Evolutionary conservation across 2,888 invertebrate species (phyloP), one percentile per base, ranked within the genome.

Genomic region (Xestia rhomboidea): DNA sequence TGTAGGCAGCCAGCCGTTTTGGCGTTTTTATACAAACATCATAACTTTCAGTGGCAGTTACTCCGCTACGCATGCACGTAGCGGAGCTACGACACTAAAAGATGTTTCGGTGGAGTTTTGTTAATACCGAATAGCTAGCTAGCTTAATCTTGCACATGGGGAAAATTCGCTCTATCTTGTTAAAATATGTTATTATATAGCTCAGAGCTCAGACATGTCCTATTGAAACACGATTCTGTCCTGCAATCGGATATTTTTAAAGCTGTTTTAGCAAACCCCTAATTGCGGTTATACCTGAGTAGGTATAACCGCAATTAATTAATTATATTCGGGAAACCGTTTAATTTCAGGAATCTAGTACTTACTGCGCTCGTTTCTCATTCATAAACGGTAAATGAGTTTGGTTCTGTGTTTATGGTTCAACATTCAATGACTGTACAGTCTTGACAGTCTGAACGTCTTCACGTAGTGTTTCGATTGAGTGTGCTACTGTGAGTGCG

Each of bases 391-490:
- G 11, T 41, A 41, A 41, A 21, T 46, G 24, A 51, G 27, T 27
- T 27, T 15, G 57, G 64, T 13, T 63, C 34, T 34, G 13, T 68
- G 0, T 24, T 11, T 21, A n/a, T 10, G n/a, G 13, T 30, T 44
- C 30, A 30, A 49, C 8, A 38, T 76, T 76, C n/a, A 66, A 76
- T 21, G 15, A 24, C 34, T 66, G 18, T 13, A 30, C 30, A 15
- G 44, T 51, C 34, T 73, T n/a, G 64, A 27, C 18, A 66, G 69
- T 78, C 60, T 73, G 72, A 11, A 10, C 18, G 24, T 27, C 4
- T 63, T 24, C 38, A 13, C 13, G 8, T 6, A 24, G 2, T 46
- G 60, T 41, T 41, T 13, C 27, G 51, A 62, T 72, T 60, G 66
- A 34, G 44, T 51, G 34, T 49, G 54, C 13, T 64, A 54, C 49